Conservation (phyloP, 2,888 invertebrate species). For the Melinaea marsaeus region DNA sequence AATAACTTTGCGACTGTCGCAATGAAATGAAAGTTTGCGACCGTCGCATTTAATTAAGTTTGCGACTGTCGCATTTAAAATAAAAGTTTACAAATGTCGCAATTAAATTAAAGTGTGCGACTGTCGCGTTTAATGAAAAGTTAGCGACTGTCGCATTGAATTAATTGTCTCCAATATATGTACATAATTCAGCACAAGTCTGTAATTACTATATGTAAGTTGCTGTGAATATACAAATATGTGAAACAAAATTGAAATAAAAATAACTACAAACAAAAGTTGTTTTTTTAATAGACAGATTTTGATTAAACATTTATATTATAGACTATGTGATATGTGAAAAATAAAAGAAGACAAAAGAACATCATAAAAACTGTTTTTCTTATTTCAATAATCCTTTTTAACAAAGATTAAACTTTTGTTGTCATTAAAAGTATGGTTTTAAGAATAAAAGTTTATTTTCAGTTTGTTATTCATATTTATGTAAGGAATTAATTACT, state of each 20-base stretch:
- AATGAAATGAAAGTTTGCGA: neutral
- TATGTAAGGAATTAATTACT: neutral
- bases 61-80: neutral
- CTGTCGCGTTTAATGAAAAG: neutral
- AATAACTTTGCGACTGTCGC: neutral
- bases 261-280: constrained; percentile 44
- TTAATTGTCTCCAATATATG: neutral
- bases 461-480: too few species aligned
- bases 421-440: too few species aligned
- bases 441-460: too few species aligned
- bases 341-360: too few species aligned
- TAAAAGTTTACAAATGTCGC: too few species aligned
- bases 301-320: too few species aligned
- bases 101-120: neutral
- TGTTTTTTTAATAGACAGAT: constrained; percentile 4
- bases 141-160: constrained; percentile 2
- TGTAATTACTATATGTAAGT: constrained; percentile 47
- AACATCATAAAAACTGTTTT: too few species aligned
- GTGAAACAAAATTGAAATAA: constrained; percentile 41
- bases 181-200: constrained; percentile 35
- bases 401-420: too few species aligned
- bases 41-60: neutral
- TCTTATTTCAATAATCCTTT: too few species aligned
- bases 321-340: too few species aligned
- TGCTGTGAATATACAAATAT: constrained; percentile 57